A percentile compares a stretch with the other conserved stretches of the same genome.
Evolutionary conservation across 2,888 invertebrate species (phyloP).

Genomic region (Micoletzkya japonica): DNA sequence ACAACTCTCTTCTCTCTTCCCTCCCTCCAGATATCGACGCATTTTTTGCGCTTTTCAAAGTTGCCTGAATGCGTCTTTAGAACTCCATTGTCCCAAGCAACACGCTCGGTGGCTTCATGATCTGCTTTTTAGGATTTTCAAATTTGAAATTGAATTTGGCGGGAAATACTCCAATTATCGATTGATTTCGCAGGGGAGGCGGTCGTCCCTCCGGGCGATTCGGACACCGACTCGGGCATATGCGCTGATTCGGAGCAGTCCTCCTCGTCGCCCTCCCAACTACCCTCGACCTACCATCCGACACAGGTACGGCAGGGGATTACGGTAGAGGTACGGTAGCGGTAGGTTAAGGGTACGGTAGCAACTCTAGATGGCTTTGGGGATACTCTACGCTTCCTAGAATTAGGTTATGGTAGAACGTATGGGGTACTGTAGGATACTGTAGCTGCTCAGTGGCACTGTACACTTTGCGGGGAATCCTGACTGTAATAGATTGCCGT

Average conservation of each 20-base stretch:
- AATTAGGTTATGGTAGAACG: no score
- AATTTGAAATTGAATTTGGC: background rate
- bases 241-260: conserved; percentile 52
- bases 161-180: background rate
- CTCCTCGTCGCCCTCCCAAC: conserved; percentile 31
- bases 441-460: no score
- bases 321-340: no score
- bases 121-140: background rate
- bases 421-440: no score
- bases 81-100: background rate
- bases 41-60: background rate
- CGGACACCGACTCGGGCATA: conserved; percentile 55
- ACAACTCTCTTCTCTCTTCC: background rate
- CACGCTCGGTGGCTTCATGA: background rate
- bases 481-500: no score
- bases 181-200: conserved; percentile 1
- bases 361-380: no score
- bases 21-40: background rate
- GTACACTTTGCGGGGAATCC: no score
- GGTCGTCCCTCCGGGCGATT: conserved; percentile 39
- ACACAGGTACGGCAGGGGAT: no score
- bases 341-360: no score
- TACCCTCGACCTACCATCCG: no score
- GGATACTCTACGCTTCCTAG: no score
- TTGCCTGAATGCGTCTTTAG: background rate